Evolutionary conservation across 2,888 invertebrate genomes (phyloP), one percentile per base, ranked within the genome.

Genomic region (Netelia melanura): DNA sequence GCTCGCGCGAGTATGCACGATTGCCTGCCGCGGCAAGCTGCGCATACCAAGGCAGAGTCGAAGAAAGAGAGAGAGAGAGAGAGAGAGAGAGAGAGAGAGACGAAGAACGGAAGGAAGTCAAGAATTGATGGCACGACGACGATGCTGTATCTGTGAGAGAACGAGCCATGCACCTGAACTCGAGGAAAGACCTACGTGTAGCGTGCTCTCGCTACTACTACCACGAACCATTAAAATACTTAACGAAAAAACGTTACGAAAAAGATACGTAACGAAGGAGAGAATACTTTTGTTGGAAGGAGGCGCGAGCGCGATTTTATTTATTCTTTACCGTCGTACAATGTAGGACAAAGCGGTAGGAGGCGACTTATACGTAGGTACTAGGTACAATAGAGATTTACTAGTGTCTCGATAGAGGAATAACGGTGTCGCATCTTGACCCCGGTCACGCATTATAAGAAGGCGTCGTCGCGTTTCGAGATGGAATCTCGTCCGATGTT

Each of bases 401-500:
- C 30, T 30, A 2, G 30, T 30, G 30, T 30, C 3, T 84, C 79
- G 87, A 85, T 89, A 86, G 86, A 88, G 88, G 87, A 86, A 89
- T 90, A 91, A 91, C 90, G 89, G 90, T 89, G 89, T 88, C 78
- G 62, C 89, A 90, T 92, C 88, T 88, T 89, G 89, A 90, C 89
- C 89, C 91, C 83, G 89, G 91, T 92, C 91, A 91, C 91, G 91
- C 90, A 88, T 90, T 89, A 90, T 89, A 87, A 88, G 86, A 85
- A 87, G 86, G 86, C 87, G 87, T 86, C 83, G 86, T 38, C 38
- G 38, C 38, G 6, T 84, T 84, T 81, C 79, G 61, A 87, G 89
- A 89, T 88, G 87, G 85, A 87, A 89, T 89, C 88, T 88, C 81
- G 38, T 6, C 83, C 82, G 85, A 84, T 75, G 81, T 72, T 86